These are phyloP conservation scores for Apaloderma vittatum DNA, from an alignment of 2,113 vertebrate species.

Conservation along the genomic window DNA sequence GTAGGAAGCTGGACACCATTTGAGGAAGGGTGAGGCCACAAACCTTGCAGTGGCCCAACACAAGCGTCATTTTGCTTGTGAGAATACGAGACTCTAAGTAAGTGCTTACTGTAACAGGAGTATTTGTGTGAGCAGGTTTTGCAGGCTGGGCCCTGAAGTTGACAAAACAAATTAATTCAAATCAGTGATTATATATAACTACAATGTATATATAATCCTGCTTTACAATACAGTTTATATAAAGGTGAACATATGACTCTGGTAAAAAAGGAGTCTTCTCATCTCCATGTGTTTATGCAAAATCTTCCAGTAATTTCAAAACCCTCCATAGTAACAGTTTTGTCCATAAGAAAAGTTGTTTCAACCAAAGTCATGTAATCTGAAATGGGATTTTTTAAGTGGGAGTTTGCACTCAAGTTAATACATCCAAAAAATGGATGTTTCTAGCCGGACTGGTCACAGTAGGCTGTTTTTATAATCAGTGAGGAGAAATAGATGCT, in stretches of 20 bases:
- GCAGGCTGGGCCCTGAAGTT: background rate
- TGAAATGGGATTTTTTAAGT: background rate
- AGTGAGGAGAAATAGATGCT: background rate
- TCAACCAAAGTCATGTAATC: background rate
- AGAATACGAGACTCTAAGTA: background rate
- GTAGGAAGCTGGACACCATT: background rate
- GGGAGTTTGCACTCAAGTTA: background rate
- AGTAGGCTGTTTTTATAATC: background rate
- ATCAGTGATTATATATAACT: background rate
- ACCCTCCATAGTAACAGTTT: background rate
- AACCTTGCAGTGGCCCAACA: background rate
- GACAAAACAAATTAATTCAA: background rate
- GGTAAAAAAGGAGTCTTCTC: background rate
- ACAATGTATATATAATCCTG: background rate
- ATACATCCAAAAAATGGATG: background rate
- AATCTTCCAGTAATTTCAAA: background rate
- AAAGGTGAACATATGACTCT: background rate
- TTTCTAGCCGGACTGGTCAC: background rate
- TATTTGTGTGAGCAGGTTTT: background rate
- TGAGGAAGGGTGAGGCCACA: background rate
- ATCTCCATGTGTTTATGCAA: background rate
- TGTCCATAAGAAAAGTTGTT: background rate
- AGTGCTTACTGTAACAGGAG: background rate
- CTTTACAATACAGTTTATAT: background rate
- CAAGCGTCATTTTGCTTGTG: background rate